A percentile compares a stretch with the other conserved stretches of the same genome.
phyloP scores from a whole-genome alignment of 2,888 invertebrate genomes.

The Oscheius sp. region DNA sequence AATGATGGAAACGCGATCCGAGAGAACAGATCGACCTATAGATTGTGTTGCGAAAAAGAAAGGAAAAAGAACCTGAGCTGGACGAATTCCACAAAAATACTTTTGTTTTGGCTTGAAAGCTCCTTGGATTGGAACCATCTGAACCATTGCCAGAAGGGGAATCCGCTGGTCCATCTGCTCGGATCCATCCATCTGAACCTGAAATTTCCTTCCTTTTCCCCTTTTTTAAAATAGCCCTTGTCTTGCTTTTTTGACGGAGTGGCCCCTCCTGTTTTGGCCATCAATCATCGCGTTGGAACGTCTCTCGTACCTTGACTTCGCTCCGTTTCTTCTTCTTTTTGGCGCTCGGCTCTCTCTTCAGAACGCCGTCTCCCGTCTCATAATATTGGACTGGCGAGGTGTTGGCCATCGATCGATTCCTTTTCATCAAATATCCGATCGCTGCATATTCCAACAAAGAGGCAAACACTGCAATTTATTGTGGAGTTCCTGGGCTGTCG shows the following conservation, averaged over 20 bases:
- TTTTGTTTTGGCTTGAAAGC: conserved; percentile 46
- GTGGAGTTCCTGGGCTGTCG: conserved; percentile 10
- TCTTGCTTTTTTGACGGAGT: conserved; percentile 1
- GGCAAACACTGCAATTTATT: conserved; percentile 62
- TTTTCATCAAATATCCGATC: conserved; percentile 68
- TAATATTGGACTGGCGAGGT: conserved; percentile 55
- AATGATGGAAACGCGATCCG: conserved; percentile 64
- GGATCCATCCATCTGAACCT: conserved; percentile 26
- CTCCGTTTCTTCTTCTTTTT: conserved; percentile 36
- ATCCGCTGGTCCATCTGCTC: conserved; percentile 44
- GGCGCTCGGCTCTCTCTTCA: conserved; percentile 41
- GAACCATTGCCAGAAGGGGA: conserved; percentile 51
- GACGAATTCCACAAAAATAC: conserved; percentile 41
- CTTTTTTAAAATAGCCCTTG: background rate
- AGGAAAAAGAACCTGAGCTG: conserved; percentile 41
- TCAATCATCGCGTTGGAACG: too few relatives aligned
- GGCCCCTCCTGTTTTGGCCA: conserved; percentile 4
- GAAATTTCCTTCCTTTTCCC: background rate
- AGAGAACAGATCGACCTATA: conserved; percentile 64
- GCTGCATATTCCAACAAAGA: conserved; percentile 68
- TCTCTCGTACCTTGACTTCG: conserved; percentile 23
- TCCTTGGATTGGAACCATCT: conserved; percentile 49
- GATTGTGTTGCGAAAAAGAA: conserved; percentile 18
- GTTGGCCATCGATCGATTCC: conserved; percentile 46
- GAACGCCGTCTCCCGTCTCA: conserved; percentile 49